A percentile compares a stretch with the other conserved stretches of the same genome.
phyloP scores from a whole-genome alignment of 2,888 invertebrate genomes.

The Aphodius granarius region DNA sequence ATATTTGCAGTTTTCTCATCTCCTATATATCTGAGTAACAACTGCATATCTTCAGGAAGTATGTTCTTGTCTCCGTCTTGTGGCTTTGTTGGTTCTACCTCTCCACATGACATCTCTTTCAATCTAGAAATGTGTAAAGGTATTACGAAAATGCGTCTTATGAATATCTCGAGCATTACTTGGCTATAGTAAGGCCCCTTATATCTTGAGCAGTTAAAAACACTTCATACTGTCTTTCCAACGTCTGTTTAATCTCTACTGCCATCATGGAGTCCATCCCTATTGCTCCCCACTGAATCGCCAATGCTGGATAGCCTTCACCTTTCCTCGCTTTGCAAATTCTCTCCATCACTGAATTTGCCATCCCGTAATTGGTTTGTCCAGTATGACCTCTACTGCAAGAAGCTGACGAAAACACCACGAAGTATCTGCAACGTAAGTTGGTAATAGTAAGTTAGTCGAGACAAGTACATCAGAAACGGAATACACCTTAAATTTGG shows the following conservation, averaged over 20 bases:
- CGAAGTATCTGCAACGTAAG: slow-evolving; percentile 65
- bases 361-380: slow-evolving; percentile 86
- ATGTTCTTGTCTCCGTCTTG: background rate
- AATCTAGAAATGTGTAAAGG: background rate
- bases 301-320: slow-evolving; percentile 33
- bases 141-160: background rate
- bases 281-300: slow-evolving; percentile 36
- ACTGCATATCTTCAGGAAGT: slow-evolving; percentile 54
- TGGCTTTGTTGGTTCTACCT: background rate
- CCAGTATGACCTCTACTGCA: slow-evolving; percentile 93
- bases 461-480: background rate
- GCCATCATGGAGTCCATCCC: slow-evolving; percentile 97
- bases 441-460: background rate
- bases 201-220: slow-evolving; percentile 85
- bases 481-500: slow-evolving; percentile 59
- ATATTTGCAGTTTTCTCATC: slow-evolving; percentile 58
- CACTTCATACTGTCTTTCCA: slow-evolving; percentile 88
- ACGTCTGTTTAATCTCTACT: slow-evolving; percentile 90
- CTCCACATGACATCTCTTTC: background rate
- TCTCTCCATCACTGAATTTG: slow-evolving; percentile 86
- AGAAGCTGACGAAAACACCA: slow-evolving; percentile 86
- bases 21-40: slow-evolving; percentile 64
- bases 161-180: slow-evolving; percentile 44
- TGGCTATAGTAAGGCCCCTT: slow-evolving; percentile 75
- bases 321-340: slow-evolving; percentile 67